Conservation (phyloP, 2,113 vertebrate genomes). For the Ptilorrhoa leucosticta region DNA sequence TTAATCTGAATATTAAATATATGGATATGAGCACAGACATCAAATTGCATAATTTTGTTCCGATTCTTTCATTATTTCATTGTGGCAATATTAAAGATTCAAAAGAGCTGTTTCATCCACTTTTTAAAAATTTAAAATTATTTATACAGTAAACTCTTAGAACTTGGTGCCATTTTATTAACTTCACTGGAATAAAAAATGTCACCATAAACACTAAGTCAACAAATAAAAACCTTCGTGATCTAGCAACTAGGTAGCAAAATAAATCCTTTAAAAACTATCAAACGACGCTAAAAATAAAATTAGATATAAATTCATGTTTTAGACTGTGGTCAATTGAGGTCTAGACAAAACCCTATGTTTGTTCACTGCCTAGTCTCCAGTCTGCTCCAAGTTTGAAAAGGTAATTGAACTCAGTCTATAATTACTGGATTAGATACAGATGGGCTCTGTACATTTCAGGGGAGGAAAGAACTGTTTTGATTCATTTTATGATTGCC, state of each 20-base stretch:
- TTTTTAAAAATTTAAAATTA: neutral
- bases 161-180: neutral
- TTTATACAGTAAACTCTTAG: neutral
- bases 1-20: neutral
- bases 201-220: neutral
- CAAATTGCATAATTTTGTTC: neutral
- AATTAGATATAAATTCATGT: conserved; percentile 83
- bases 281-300: conserved; percentile 71
- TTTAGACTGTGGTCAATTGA: conserved; percentile 86
- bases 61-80: neutral
- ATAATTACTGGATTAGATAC: conserved; percentile 90
- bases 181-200: neutral
- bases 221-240: neutral
- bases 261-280: conserved; percentile 69
- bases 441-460: conserved; percentile 84
- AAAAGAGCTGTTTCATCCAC: neutral
- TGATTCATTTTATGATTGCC: conserved; percentile 87
- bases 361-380: conserved; percentile 82
- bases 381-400: conserved; percentile 84
- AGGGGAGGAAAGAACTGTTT: conserved; percentile 79
- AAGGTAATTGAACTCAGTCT: conserved; percentile 87
- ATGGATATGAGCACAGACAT: neutral
- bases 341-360: conserved; percentile 86
- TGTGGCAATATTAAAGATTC: neutral
- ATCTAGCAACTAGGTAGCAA: conserved; percentile 52